These are phyloP conservation scores for Chiloscyllium plagiosum DNA, from an alignment of 2,113 vertebrate genomes.

Conservation along the genomic window DNA sequence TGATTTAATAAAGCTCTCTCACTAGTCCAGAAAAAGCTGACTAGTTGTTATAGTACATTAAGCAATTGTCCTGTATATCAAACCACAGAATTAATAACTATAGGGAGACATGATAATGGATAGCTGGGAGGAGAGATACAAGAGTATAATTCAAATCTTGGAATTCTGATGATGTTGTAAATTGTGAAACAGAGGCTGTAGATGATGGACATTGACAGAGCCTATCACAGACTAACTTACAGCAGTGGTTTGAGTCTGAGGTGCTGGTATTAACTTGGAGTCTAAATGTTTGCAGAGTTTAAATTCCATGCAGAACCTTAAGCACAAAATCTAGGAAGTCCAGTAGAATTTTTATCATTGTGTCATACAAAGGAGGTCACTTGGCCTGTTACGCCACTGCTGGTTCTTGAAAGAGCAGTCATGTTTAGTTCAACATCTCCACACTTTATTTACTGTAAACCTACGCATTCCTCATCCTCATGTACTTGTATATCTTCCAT, in stretches of 20 bases:
- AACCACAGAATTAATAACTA: not conserved
- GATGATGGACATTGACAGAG: not conserved
- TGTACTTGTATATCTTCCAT: not conserved
- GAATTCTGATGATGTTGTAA: not conserved
- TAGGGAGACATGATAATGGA: not conserved
- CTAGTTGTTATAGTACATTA: conserved; percentile 5
- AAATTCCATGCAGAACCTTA: not conserved
- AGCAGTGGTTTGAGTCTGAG: not conserved
- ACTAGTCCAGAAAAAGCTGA: not conserved
- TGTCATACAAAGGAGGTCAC: not conserved
- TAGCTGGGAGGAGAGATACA: not conserved
- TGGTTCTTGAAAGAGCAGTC: not conserved
- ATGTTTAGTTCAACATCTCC: not conserved
- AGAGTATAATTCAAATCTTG: not conserved
- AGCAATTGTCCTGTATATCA: not conserved
- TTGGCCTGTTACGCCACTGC: not conserved
- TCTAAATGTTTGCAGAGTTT: not conserved
- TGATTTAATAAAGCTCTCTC: not conserved
- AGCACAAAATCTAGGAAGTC: not conserved
- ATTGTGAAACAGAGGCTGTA: not conserved
- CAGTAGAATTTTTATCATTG: not conserved
- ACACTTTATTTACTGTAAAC: not conserved
- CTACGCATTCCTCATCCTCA: not conserved
- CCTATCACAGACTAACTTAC: not conserved
- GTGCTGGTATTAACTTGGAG: not conserved